Evolutionary conservation across 2,797 vertebrate genomes (phyloP).

Genomic region (Luscinia megarhynchos): DNA sequence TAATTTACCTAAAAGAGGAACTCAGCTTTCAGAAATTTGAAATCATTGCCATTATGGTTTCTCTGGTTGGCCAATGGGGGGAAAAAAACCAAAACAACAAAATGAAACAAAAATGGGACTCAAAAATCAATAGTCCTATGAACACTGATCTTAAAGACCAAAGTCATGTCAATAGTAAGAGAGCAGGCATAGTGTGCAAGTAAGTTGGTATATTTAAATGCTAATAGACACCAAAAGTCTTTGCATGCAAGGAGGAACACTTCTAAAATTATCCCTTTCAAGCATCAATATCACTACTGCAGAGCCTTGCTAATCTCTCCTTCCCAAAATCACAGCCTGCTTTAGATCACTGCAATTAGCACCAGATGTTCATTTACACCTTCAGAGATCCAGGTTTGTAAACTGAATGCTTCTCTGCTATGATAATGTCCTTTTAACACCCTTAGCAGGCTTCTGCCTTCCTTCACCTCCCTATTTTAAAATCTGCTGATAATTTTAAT

Average conservation of each 20-base stretch:
- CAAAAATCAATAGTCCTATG: background rate
- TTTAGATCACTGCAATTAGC: constrained; percentile 66
- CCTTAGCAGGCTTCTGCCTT: constrained; percentile 5
- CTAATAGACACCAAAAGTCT: constrained; percentile 9
- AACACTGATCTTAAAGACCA: background rate
- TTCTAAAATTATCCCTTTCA: constrained; percentile 59
- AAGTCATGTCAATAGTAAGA: background rate
- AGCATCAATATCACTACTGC: background rate
- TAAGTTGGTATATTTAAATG: background rate
- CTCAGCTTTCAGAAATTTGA: background rate
- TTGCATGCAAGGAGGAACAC: background rate
- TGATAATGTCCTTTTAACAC: constrained; percentile 51
- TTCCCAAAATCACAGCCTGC: constrained; percentile 32
- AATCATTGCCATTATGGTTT: background rate
- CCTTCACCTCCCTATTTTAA: background rate
- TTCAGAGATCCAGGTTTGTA: constrained; percentile 48
- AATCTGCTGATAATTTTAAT: background rate
- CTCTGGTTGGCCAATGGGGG: background rate
- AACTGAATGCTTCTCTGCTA: constrained; percentile 23
- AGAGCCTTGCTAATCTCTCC: constrained; percentile 25
- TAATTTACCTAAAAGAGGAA: background rate
- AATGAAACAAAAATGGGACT: background rate
- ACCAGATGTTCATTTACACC: constrained; percentile 71
- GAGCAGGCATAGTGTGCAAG: background rate
- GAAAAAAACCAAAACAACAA: background rate